phyloP scores from a whole-genome alignment of 2,797 vertebrate genomes.

The Heliangelus exortis region DNA sequence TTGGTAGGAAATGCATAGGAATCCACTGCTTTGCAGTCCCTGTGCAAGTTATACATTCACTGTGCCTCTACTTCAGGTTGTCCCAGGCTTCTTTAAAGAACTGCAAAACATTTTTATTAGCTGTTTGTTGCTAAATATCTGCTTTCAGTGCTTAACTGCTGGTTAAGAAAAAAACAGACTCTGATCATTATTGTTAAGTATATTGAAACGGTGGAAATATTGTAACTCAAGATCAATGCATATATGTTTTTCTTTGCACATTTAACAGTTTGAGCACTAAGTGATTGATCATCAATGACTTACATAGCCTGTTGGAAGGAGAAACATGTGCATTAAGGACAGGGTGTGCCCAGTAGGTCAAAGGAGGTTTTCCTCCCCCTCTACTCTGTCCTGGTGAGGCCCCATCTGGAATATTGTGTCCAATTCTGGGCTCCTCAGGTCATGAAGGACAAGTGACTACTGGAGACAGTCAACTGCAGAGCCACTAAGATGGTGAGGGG shows the following conservation, averaged over 20 bases:
- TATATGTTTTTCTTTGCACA: neutral
- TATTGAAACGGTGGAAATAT: neutral
- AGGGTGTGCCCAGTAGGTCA: too few species aligned
- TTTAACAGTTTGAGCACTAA: neutral
- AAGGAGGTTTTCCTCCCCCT: too few species aligned
- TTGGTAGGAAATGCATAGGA: fast-evolving
- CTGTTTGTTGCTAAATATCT: neutral
- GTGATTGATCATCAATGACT: neutral
- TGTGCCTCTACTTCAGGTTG: neutral
- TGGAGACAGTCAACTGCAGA: too few species aligned
- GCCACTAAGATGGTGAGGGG: too few species aligned
- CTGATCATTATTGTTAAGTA: fast-evolving
- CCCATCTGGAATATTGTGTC: too few species aligned
- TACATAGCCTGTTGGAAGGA: neutral
- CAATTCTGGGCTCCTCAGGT: too few species aligned
- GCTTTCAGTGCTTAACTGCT: neutral
- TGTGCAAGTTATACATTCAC: fast-evolving
- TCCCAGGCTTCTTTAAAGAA: neutral
- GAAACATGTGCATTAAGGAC: neutral
- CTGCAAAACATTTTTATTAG: neutral
- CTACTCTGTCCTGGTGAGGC: too few species aligned
- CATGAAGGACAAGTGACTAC: too few species aligned
- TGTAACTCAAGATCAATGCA: fast-evolving
- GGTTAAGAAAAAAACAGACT: fast-evolving
- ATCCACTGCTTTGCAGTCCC: neutral